These are phyloP conservation scores for Lithophane ornitopus DNA, from an alignment of 2,888 invertebrate species.

Conservation along the genomic window DNA sequence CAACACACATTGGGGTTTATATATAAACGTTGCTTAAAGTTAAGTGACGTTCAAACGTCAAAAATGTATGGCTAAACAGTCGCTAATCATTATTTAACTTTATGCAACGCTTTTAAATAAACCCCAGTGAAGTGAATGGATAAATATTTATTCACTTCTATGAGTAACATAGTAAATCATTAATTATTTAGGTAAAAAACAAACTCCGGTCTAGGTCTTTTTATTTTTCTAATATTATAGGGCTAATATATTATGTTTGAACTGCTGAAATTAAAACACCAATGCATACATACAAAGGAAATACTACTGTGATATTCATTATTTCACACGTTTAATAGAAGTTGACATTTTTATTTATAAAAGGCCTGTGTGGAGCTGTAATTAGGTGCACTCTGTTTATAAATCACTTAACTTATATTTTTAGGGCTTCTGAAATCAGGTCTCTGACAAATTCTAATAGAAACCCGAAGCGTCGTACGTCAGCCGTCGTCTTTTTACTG, in stretches of 20 bases:
- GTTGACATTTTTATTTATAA: constrained; percentile 65
- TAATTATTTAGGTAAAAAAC: constrained; percentile 79
- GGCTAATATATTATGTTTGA: constrained; percentile 69
- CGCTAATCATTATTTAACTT: too few species aligned
- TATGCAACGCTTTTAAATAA: too few species aligned
- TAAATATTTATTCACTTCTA: constrained; percentile 63
- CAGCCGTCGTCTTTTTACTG: constrained; percentile 43
- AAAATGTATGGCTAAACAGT: too few species aligned
- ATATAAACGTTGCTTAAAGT: too few species aligned
- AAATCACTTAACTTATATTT: constrained; percentile 71
- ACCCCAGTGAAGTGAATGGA: constrained; percentile 60
- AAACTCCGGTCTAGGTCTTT: constrained; percentile 81
- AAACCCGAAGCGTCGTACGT: constrained; percentile 36
- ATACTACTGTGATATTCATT: constrained; percentile 89
- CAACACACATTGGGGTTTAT: constrained; percentile 31
- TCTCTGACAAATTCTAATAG: constrained; percentile 50
- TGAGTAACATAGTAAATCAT: constrained; percentile 73
- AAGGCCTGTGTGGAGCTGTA: constrained; percentile 79
- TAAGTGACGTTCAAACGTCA: too few species aligned
- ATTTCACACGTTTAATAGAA: constrained; percentile 73
- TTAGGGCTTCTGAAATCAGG: constrained; percentile 68
- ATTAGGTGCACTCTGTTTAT: constrained; percentile 75
- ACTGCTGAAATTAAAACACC: constrained; percentile 67
- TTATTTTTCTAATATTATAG: constrained; percentile 79
- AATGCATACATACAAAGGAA: constrained; percentile 75